phyloP scores from a whole-genome alignment of 1,140 invertebrate genomes.

The Oedothorax gibbosus region DNA sequence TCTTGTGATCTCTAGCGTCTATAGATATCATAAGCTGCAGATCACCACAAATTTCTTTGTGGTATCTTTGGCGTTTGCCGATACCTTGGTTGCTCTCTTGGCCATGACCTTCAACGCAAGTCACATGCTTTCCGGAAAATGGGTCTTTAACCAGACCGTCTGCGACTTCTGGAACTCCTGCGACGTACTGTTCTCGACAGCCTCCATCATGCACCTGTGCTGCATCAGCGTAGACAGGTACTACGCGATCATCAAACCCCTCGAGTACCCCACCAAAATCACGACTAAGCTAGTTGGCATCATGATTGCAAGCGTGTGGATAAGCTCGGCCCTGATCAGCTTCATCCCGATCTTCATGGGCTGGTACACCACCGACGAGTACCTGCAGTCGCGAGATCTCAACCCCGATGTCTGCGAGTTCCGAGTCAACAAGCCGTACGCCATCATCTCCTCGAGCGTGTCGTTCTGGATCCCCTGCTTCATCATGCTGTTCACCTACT shows the following conservation, averaged over 20 bases:
- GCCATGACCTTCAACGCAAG: conserved; percentile 95
- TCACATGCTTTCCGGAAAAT: conserved; percentile 83
- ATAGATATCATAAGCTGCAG: conserved; percentile 84
- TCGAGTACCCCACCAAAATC: conserved; percentile 90
- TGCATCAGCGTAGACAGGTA: conserved; percentile 94
- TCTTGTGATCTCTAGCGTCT: conserved; percentile 83
- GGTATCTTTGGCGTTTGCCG: conserved; percentile 89
- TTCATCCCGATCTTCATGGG: conserved; percentile 95
- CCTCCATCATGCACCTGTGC: conserved; percentile 92
- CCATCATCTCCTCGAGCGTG: conserved; percentile 90
- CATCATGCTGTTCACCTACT: conserved; percentile 94
- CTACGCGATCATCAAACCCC: conserved; percentile 89
- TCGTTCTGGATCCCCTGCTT: conserved; percentile 97
- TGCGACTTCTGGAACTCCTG: conserved; percentile 96
- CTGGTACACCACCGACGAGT: conserved; percentile 88
- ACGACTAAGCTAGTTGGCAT: conserved; percentile 87
- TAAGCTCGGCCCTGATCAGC: conserved; percentile 91
- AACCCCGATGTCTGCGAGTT: conserved; percentile 85
- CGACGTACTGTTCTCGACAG: conserved; percentile 95
- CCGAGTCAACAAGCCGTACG: conserved; percentile 89
- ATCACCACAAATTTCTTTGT: conserved; percentile 96
- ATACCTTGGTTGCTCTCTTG: conserved; percentile 89
- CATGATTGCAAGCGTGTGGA: conserved; percentile 93
- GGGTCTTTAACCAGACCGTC: conserved; percentile 88
- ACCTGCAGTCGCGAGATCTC: conserved; percentile 74